These are phyloP conservation scores for Vultur gryphus DNA, from an alignment of 2,797 vertebrate species.

Conservation along the genomic window DNA sequence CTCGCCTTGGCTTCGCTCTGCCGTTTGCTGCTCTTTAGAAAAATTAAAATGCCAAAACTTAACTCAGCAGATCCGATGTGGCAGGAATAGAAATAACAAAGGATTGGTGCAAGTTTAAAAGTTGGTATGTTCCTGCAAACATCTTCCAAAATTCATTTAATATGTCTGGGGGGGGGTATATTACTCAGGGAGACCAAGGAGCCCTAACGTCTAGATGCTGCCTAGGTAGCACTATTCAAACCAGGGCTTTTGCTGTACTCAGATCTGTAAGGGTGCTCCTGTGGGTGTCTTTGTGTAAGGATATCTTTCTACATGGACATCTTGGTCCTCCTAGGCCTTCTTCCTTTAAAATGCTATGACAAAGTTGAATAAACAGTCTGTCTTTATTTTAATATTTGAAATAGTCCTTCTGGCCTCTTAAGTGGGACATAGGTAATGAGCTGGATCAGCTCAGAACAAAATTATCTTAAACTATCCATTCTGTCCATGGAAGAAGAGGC, in stretches of 20 bases:
- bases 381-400: not conserved
- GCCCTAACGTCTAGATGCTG: not conserved
- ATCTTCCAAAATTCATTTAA: not conserved
- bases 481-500: not conserved
- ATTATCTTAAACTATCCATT: not conserved
- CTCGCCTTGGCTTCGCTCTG: not conserved
- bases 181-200: not conserved
- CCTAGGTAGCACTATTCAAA: not conserved
- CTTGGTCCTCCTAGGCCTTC: not conserved
- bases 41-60: not conserved
- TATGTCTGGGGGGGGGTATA: not conserved
- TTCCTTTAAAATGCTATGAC: not conserved
- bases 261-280: not conserved
- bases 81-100: not conserved
- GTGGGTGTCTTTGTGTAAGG: not conserved
- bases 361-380: not conserved
- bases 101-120: not conserved
- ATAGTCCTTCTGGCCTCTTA: not conserved
- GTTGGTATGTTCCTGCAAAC: accelerated
- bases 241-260: not conserved
- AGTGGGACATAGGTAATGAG: not conserved
- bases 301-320: not conserved
- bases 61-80: not conserved
- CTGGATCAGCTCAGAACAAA: not conserved
- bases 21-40: not conserved